Evolutionary conservation across 2,888 invertebrate genomes (phyloP), one percentile per base, ranked within the genome.

Genomic region (Artemia sinica): DNA sequence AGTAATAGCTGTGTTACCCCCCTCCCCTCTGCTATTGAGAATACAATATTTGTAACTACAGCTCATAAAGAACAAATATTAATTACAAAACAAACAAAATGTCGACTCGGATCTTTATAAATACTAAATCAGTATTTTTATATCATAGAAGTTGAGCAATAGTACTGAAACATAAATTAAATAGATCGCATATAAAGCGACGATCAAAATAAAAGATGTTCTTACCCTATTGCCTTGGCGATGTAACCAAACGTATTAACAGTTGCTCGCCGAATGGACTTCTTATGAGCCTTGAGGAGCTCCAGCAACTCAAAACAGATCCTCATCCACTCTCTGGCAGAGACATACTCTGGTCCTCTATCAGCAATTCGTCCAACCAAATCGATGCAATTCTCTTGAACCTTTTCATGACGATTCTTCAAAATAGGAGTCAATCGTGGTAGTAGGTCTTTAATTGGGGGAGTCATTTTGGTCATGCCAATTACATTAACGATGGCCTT

Each of bases 391-490:
- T 99, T 98, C 80, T 99, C 98, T 83, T 99, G 98, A 69, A 98
- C 97, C 74, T 81, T 85, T 75, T 84, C 84, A 73, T 85, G 91
- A 81, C 92, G 86, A 82, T 99, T 98, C 79, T 98, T 98, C 72
- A 98, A 82, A 76, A 98, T 98, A 0, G 98, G 98, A 1, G 98
- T 99, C 58, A 98, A 81, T 71, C 97, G 83, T 0, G 98, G 98
- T 68, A 98, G 80, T 41, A 98, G 82, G 81, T 98, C 97, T 81
- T 99, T 99, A 75, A 98, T 99, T 2, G 98, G 98, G 8, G 98
- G 98, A 4, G 96, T 98, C 98, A 99, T 99, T 81, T 98, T 97
- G 0, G 96, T 96, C 98, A 98, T 98, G 74, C 98, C 98, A 76
- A 99, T 98, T 8, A 99, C 98, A 79, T 97, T 98, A 8, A 98